Percentiles rank a stretch among this genome's conserved stretches.
Conservation (phyloP, 1,140 invertebrate species). For the Conus ventricosus region DNA sequence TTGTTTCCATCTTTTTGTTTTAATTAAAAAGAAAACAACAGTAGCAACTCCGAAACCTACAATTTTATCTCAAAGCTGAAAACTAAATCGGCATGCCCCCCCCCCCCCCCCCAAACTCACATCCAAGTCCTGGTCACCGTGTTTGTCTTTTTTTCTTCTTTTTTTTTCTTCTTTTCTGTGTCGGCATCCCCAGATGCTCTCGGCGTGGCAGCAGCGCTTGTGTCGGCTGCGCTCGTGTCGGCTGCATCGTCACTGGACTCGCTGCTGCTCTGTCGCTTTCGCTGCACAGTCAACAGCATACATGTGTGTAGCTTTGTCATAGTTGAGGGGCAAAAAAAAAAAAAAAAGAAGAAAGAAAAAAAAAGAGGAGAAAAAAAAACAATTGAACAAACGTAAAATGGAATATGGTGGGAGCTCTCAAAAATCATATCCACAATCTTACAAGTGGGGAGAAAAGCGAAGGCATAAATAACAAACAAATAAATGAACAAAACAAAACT, state of each 20-base stretch:
- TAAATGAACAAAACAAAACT: too few relatives aligned
- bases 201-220: not conserved
- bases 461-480: too few relatives aligned
- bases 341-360: too few relatives aligned
- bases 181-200: not conserved
- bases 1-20: not conserved
- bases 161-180: conserved; percentile 27
- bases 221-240: not conserved
- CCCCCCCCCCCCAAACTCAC: not conserved
- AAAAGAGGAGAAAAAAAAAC: too few relatives aligned
- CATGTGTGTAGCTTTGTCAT: too few relatives aligned
- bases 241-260: conserved; percentile 1
- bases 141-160: conserved; percentile 25
- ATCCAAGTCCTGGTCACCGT: not conserved
- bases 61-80: not conserved
- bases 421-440: too few relatives aligned
- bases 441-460: too few relatives aligned
- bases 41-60: too few relatives aligned
- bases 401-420: too few relatives aligned
- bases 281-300: not conserved
- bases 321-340: too few relatives aligned
- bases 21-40: not conserved
- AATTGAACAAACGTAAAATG: too few relatives aligned
- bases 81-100: not conserved
- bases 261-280: not conserved